Base-by-base conservation (phyloP, 2,113 vertebrate genomes). In the Micromys minutus region DNA sequence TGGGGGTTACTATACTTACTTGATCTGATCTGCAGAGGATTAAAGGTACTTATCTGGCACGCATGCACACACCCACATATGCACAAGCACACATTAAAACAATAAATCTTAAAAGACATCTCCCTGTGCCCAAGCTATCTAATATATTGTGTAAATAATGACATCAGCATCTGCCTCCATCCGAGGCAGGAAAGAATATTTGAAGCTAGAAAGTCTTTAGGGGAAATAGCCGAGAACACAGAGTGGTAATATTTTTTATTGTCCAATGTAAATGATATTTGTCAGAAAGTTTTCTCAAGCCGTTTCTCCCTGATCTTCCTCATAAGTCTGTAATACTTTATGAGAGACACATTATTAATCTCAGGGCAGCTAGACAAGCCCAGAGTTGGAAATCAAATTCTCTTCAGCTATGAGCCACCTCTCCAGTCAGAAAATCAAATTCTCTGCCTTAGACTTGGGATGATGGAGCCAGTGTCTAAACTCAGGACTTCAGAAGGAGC, bases 81-180 rank as follows among this genome's bases (percentile, higher is more conserved):
- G 2, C 21, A n/a, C 24, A 42, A 7, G 29, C n/a, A 45, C n/a
- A 42, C n/a, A 61, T 36, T 22, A 50, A n/a, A 39, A 42, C 42
- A 83, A 45, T 45, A 84, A 84, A 65, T 65, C 39, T 84, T 61
- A 34, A 84, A 61, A 42, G 22, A 81, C 76, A 92, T 79, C 61
- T 86, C 29, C 29, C 34, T 39, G 39, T 59, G 22, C 15, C 92
- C 59, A 45, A 42, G 50, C 61, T 93, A 50, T 85, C 92, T 86
- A 85, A 93, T 74, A 89, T n/a, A 55, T 52, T 22, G 47, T 75
- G 72, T 83, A 77, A 94, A 79, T 61, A 83, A 94, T 86, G 47
- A 91, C 1, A 90, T n/a, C n/a, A n/a, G n/a, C n/a, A n/a, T n/a
- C n/a, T n/a, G n/a, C n/a, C n/a, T n/a, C n/a, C n/a, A n/a, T n/a